These are phyloP conservation scores for Grallaria varia DNA, from an alignment of 2,113 vertebrate species.

Conservation along the genomic window DNA sequence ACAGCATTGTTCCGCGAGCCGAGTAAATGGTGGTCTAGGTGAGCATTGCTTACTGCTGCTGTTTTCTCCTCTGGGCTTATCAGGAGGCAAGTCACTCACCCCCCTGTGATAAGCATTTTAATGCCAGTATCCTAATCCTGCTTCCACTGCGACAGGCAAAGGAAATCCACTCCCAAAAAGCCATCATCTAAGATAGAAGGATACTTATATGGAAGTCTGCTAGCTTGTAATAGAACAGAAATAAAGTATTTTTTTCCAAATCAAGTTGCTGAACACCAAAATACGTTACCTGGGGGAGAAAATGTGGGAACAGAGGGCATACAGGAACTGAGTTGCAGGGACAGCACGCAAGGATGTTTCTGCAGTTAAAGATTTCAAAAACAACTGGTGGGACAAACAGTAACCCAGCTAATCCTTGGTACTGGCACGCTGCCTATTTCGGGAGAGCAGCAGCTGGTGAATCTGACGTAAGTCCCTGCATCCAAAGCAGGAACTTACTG, in stretches of 20 bases:
- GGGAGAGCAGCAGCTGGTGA: slow-evolving; percentile 60
- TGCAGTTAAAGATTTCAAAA: slow-evolving; percentile 48
- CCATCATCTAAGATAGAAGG: background rate
- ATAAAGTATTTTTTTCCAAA: background rate
- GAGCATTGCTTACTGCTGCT: background rate
- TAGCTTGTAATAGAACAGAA: background rate
- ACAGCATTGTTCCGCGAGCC: background rate
- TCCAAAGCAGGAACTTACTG: slow-evolving; percentile 54
- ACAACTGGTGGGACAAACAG: slow-evolving; percentile 52
- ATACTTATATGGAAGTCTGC: background rate
- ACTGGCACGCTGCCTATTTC: slow-evolving; percentile 51
- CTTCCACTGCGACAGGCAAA: background rate
- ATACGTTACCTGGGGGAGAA: background rate
- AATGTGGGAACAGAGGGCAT: background rate
- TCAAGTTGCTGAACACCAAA: background rate
- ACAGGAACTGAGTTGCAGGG: background rate
- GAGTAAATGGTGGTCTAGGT: background rate
- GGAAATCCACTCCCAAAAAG: background rate
- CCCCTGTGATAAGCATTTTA: background rate
- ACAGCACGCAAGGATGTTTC: slow-evolving; percentile 2
- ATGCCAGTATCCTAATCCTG: background rate
- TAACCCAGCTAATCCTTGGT: slow-evolving; percentile 57
- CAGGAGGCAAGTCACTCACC: accelerated
- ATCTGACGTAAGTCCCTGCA: slow-evolving; percentile 57
- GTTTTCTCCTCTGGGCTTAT: background rate